Percentiles rank a stretch among this genome's conserved stretches.
Conservation (phyloP, 1,140 invertebrate genomes). For the Papilio machaon region DNA sequence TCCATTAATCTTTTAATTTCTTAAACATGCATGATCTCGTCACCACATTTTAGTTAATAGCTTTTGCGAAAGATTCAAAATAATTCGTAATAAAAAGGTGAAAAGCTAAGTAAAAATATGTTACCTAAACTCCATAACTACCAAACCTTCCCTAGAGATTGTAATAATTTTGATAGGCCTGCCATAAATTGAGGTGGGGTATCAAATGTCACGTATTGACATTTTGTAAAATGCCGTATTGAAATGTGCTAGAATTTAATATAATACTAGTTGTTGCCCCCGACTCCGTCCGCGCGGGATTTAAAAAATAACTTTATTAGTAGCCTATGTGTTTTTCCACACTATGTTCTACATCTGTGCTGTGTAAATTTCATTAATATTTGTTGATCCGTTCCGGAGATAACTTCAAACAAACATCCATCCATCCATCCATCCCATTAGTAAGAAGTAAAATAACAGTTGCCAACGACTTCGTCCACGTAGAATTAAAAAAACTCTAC, state of each 20-base stretch:
- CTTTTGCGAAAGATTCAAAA: neutral
- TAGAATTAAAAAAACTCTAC: no score
- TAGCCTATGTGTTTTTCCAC: no score
- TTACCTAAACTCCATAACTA: neutral
- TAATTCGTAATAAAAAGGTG: neutral
- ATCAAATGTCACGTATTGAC: neutral
- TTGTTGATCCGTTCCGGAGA: no score
- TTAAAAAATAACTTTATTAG: neutral
- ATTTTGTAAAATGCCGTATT: constrained; percentile 10
- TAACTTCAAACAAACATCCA: no score
- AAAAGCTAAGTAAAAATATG: neutral
- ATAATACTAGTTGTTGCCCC: neutral
- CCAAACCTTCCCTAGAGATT: neutral
- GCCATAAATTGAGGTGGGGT: neutral
- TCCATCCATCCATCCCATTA: no score
- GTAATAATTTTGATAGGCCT: constrained; percentile 14
- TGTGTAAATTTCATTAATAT: no score
- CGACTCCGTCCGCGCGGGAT: neutral
- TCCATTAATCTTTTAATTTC: no score
- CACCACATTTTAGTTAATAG: no score
- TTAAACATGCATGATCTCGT: neutral
- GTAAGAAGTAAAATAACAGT: no score
- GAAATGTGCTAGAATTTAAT: neutral
- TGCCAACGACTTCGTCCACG: no score
- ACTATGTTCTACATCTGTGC: no score